Conservation (phyloP, 1,140 invertebrate species). For the Daktulosphaira vitifoliae region DNA sequence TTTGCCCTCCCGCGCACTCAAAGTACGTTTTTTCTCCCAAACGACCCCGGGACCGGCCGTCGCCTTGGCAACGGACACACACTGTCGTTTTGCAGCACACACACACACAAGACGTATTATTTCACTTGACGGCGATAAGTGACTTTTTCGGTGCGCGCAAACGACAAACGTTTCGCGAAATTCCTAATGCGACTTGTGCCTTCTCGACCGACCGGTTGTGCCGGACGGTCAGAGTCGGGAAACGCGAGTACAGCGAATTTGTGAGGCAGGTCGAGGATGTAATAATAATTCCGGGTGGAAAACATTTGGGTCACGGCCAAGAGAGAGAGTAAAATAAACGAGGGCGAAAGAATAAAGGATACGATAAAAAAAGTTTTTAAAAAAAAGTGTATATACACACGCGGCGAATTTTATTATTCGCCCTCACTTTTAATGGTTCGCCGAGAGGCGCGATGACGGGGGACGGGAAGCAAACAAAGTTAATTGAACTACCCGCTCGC, state of each 20-base stretch:
- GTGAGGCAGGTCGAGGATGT: constrained; percentile 19
- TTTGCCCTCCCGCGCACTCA: not conserved
- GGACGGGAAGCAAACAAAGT: constrained; percentile 23
- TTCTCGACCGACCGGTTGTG: too few relatives aligned
- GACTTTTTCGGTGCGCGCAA: too few relatives aligned
- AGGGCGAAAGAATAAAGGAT: constrained; percentile 20
- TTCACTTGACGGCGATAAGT: too few relatives aligned
- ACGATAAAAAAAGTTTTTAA: constrained; percentile 31
- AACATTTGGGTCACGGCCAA: constrained; percentile 30
- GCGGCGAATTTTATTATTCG: constrained; percentile 19
- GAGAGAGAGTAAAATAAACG: constrained; percentile 5
- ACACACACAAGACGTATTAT: too few relatives aligned
- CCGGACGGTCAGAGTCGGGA: too few relatives aligned
- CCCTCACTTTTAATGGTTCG: constrained; percentile 29
- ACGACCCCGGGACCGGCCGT: constrained; percentile 13
- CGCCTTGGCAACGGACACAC: constrained; percentile 19
- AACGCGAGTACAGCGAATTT: constrained; percentile 4
- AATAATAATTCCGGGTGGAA: not conserved
- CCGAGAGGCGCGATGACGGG: not conserved
- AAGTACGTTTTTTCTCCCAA: not conserved
- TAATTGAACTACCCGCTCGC: constrained; percentile 27
- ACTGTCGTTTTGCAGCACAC: not conserved
- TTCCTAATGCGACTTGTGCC: too few relatives aligned
- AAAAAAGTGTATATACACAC: constrained; percentile 17
- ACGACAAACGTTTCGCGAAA: too few relatives aligned